Evolutionary conservation across 2,797 vertebrate species (phyloP).

Genomic region (Erpetoichthys calabaricus): DNA sequence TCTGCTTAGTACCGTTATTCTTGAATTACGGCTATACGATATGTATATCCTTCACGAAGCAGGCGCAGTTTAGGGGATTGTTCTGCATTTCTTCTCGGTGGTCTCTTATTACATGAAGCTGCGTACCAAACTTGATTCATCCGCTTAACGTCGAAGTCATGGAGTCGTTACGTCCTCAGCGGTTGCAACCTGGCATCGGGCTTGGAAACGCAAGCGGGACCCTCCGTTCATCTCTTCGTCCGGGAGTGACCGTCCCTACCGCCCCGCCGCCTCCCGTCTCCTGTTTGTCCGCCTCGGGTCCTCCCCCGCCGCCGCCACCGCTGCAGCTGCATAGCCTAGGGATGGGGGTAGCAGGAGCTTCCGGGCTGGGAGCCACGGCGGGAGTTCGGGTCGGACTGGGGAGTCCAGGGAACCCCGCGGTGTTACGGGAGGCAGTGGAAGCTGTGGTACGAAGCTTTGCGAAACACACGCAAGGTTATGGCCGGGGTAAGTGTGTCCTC

Average conservation of each 20-base stretch:
- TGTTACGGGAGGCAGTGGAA: constrained; percentile 86
- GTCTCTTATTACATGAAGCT: too few relatives aligned
- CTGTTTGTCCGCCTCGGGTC: constrained; percentile 40
- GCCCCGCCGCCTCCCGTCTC: constrained; percentile 46
- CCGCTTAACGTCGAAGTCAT: constrained; percentile 43
- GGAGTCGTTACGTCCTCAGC: constrained; percentile 66
- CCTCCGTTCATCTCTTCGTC: constrained; percentile 64
- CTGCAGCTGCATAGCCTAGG: constrained; percentile 56
- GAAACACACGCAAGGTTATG: constrained; percentile 91
- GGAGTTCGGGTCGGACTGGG: constrained; percentile 35
- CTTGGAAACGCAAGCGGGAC: constrained; percentile 51
- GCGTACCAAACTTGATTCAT: neutral
- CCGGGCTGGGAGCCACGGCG: constrained; percentile 42
- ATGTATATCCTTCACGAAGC: too few relatives aligned
- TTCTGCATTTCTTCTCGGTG: too few relatives aligned
- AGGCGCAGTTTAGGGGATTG: too few relatives aligned
- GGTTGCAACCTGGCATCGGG: constrained; percentile 67
- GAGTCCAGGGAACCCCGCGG: constrained; percentile 64
- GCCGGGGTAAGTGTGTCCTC: constrained; percentile 60
- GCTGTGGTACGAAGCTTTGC: constrained; percentile 92
- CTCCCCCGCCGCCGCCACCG: constrained; percentile 42
- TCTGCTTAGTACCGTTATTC: too few relatives aligned
- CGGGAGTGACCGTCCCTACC: constrained; percentile 60
- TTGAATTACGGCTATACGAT: too few relatives aligned
- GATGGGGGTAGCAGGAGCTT: constrained; percentile 39